Evolutionary conservation across 2,888 invertebrate genomes (phyloP), one percentile per base, ranked within the genome.

Genomic region (Parapristionchus giblindavisi): DNA sequence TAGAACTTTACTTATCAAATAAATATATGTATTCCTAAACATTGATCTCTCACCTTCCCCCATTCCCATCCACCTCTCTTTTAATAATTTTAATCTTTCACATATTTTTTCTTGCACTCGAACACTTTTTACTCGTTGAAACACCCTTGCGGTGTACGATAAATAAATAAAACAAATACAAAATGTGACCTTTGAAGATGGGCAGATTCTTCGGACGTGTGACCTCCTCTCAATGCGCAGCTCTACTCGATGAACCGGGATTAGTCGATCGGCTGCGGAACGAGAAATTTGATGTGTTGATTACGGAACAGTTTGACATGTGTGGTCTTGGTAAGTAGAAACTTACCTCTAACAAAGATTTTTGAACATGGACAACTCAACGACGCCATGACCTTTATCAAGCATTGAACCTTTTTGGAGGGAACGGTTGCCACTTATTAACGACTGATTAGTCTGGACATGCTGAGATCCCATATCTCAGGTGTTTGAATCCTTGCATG

Each of bases 271-370:
- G 36, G 32, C 43, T 65, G 0, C 29, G 43, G 63, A 21, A 24
- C 1, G 63, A 65, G 21, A 65, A 40, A 17, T 65, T 36, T 43
- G 63, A 65, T 43, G 17, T 65, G 4, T 65, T 65, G 43, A 43
- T 65, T 43, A 43, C 40, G 2, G 63, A 65, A 5, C 63, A 65
- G 43, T 65, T 65, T 4, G 63, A 65, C 63, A 65, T 65, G 63
- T 65, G 63, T 29, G 63, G 63, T 43, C 43, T 65, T 3, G 63
- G 63, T 65, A 21, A 65, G 63, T 65, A 0, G 17, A 21, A 34
- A 60, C 5, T 38, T 29, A 27, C 11, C 8, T 14, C 11, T 43
- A 17, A 43, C 43, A 43, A 17, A 43, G 8, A 43, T 8, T n/a
- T n/a, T n/a, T n/a, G n/a, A n/a, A n/a, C n/a, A n/a, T n/a, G n/a